Percentiles rank a stretch among this genome's conserved stretches.
Conservation (phyloP, 1,140 invertebrate genomes). For the Apis mellifera region Amel_HAv3.1 CM009942.2:2114501-2115000, state of each 20-base stretch:
- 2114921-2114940: slow-evolving; percentile 71
- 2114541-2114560: background rate
- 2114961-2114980: slow-evolving; percentile 77
- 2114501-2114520: no score
- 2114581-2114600: background rate
- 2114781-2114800: background rate
- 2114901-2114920: slow-evolving; percentile 37
- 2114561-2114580: background rate
- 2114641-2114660: background rate
- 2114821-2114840: slow-evolving; percentile 59
- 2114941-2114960: slow-evolving; percentile 76
- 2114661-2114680: no score
- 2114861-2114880: slow-evolving; percentile 56
- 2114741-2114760: background rate
- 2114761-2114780: slow-evolving; percentile 37
- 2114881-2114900: slow-evolving; percentile 54
- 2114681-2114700: background rate
- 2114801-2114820: background rate
- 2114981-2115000: slow-evolving; percentile 78
- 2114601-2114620: background rate
- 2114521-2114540: no score
- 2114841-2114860: slow-evolving; percentile 64
- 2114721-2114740: slow-evolving; percentile 20
- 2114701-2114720: background rate
- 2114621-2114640: background rate